These are phyloP conservation scores for Nycticryphes semicollaris DNA, from an alignment of 2,113 vertebrate species.

Conservation along the genomic window DNA sequence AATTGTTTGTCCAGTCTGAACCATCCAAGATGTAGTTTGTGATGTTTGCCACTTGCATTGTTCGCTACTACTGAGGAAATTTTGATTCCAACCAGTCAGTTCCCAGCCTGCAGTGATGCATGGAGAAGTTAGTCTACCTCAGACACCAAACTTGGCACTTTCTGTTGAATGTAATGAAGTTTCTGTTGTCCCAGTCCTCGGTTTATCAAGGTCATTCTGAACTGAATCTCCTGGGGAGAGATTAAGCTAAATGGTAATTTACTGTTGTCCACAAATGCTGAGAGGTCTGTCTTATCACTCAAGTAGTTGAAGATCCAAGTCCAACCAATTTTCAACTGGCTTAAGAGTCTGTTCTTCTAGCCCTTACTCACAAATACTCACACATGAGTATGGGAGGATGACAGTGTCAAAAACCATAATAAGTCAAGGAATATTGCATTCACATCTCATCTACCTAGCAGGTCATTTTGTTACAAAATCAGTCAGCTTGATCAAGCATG, in stretches of 20 bases:
- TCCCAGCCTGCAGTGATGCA: not conserved
- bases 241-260: not conserved
- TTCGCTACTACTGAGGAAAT: not conserved
- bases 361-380: not conserved
- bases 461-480: not conserved
- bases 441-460: not conserved
- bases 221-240: not conserved
- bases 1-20: not conserved
- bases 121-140: not conserved
- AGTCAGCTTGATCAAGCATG: not conserved
- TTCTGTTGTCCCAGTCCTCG: not conserved
- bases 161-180: not conserved
- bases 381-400: not conserved
- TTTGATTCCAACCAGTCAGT: not conserved
- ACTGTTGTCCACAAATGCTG: not conserved
- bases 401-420: not conserved
- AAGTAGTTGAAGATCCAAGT: not conserved
- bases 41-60: not conserved
- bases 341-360: not conserved
- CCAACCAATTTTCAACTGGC: not conserved
- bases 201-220: not conserved
- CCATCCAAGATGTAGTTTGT: not conserved
- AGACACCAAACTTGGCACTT: not conserved
- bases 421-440: not conserved
- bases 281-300: not conserved